These are phyloP conservation scores for Chromoteleia sp. DNA, from an alignment of 2,888 invertebrate species.

Conservation along the genomic window DNA sequence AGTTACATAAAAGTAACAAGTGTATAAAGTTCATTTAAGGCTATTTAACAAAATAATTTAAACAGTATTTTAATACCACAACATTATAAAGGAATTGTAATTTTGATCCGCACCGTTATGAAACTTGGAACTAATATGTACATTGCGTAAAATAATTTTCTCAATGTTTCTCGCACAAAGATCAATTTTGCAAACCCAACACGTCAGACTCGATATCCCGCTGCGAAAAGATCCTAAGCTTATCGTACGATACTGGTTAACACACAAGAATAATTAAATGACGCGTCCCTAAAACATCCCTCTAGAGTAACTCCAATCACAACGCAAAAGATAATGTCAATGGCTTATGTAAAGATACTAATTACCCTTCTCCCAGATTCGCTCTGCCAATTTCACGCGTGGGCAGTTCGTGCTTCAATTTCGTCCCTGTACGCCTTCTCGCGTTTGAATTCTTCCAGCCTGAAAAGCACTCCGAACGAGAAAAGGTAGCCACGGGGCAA, in stretches of 20 bases:
- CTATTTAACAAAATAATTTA: too few species aligned
- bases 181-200: background rate
- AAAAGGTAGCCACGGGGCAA: constrained; percentile 67
- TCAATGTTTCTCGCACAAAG: too few species aligned
- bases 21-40: too few species aligned
- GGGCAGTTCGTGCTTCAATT: constrained; percentile 77
- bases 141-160: too few species aligned
- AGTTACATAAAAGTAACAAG: too few species aligned
- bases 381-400: constrained; percentile 80
- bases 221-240: constrained; percentile 50
- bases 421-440: constrained; percentile 70
- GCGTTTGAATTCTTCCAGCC: constrained; percentile 70
- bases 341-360: constrained; percentile 81
- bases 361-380: constrained; percentile 79
- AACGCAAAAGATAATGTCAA: constrained; percentile 69
- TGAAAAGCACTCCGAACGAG: constrained; percentile 68
- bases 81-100: too few species aligned
- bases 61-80: too few species aligned
- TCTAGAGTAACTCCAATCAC: constrained; percentile 52
- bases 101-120: too few species aligned
- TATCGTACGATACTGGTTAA: constrained; percentile 35
- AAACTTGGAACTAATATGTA: too few species aligned
- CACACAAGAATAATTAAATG: constrained; percentile 63
- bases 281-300: constrained; percentile 66
- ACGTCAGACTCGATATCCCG: constrained; percentile 36